These are phyloP conservation scores for Cydia splendana DNA, from an alignment of 1,140 invertebrate genomes.

Conservation along the genomic window DNA sequence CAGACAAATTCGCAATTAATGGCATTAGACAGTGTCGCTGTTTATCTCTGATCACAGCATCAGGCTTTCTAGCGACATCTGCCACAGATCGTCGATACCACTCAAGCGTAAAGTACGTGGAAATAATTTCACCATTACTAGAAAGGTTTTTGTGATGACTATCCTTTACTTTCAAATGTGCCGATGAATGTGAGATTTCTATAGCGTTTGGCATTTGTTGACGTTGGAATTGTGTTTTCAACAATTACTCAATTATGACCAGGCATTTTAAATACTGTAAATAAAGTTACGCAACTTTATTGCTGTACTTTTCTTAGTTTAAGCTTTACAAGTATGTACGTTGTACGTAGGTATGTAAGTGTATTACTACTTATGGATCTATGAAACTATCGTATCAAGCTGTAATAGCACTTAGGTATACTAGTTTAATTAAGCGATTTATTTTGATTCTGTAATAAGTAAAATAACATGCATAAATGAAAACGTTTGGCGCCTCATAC, in stretches of 20 bases:
- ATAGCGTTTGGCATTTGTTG: background rate
- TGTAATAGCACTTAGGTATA: background rate
- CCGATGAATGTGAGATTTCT: constrained; percentile 10
- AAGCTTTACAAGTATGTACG: too few relatives aligned
- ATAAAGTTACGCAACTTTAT: background rate
- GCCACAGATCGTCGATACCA: constrained; percentile 50
- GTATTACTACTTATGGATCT: too few relatives aligned
- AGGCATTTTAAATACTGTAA: background rate
- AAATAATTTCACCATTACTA: constrained; percentile 49
- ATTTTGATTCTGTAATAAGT: too few relatives aligned
- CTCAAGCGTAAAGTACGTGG: constrained; percentile 46
- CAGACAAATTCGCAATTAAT: constrained; percentile 52
- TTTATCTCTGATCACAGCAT: constrained; percentile 50
- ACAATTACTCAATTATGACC: constrained; percentile 2
- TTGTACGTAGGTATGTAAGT: too few relatives aligned
- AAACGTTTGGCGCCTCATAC: background rate
- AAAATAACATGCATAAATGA: background rate
- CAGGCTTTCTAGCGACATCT: constrained; percentile 61
- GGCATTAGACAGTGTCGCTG: constrained; percentile 38
- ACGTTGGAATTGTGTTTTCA: background rate
- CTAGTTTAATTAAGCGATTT: too few relatives aligned
- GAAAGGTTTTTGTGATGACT: constrained; percentile 42
- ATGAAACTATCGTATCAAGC: too few relatives aligned
- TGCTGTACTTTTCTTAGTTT: too few relatives aligned
- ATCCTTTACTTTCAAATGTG: constrained; percentile 29